Percentiles rank a stretch among this genome's conserved stretches.
Evolutionary conservation across 1,140 invertebrate genomes (phyloP).

Genomic region (Dreissena polymorpha): DNA sequence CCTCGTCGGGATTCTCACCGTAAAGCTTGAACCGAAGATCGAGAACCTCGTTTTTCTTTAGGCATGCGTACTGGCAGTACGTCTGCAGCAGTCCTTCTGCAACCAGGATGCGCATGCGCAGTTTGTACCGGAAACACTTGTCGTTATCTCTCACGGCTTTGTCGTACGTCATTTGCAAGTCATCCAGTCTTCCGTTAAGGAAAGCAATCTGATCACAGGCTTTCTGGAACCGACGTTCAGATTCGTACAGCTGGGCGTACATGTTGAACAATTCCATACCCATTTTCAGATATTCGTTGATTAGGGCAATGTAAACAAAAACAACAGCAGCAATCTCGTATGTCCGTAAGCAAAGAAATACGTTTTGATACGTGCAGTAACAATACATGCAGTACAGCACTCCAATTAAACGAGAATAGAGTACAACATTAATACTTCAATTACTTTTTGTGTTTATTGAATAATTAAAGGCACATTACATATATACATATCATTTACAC

Average conservation of each 20-base stretch:
- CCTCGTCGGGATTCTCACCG: conserved; percentile 30
- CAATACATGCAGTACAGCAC: neutral
- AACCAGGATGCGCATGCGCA: conserved; percentile 17
- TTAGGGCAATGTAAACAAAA: no score
- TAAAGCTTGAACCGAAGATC: conserved; percentile 32
- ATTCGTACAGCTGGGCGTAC: conserved; percentile 31
- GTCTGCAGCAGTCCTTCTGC: conserved; percentile 20
- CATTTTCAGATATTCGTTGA: neutral
- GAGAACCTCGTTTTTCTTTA: conserved; percentile 33
- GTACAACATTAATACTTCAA: neutral
- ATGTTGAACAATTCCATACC: conserved; percentile 30
- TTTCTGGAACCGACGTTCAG: conserved; percentile 15
- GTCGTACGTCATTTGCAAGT: conserved; percentile 7
- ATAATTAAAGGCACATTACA: neutral
- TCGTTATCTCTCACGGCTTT: neutral
- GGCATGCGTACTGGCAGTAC: conserved; percentile 31
- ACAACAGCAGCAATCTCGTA: no score
- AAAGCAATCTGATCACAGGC: conserved; percentile 23
- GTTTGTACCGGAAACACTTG: conserved; percentile 37
- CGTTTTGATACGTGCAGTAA: neutral
- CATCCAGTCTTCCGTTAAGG: conserved; percentile 18
- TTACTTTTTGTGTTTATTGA: neutral
- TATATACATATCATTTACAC: neutral
- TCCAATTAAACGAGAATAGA: neutral
- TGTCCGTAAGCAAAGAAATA: neutral